Evolutionary conservation across 1,140 invertebrate genomes (phyloP), one percentile per base, ranked within the genome.

Genomic region (Eumeta japonica): DNA sequence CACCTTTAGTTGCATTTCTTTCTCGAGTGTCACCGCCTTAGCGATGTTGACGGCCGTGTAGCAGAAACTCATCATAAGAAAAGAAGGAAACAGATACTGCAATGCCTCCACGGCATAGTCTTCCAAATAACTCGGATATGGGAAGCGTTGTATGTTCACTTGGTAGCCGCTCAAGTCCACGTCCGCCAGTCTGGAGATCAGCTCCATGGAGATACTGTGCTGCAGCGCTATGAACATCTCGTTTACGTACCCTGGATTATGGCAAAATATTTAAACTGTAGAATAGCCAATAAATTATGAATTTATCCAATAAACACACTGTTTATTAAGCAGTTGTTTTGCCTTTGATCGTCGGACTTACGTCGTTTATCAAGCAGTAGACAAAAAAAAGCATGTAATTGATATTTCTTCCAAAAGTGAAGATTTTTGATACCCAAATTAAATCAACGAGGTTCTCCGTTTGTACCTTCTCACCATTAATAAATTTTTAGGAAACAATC

Each of bases 31-130:
- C 16, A 84, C 75, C 11, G 63, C 68, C 52, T 78, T 89, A n/a
- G 89, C 83, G 34, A 88, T 85, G 56, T 89, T 88, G n/a, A 89
- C 83, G 31, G 84, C 82, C 0, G 88, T 83, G 58, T 89, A 86
- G 16, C 87, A 81, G 52, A 89, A 90, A 54, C 85, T 87, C 0
- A 90, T 56, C 67, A 90, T 77, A 29, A 91, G 81, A 29, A 94
- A 83, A 27, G 89, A 64, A 0, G 87, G 84, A 32, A 91, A 80
- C 48, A 88, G 80, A 16, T 78, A 65, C 46, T 84, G 79, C 15
- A 87, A 51, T 4, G 80, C 80, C 37, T 81, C 73, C 10, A 87
- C 55, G 24, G 89, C 79, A 2, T 79, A 68, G 61, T 93, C 90
- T 35, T 81, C 73, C 0, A 83, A 66, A 62, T 83, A 92, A 4